Evolutionary conservation across 2,888 invertebrate genomes (phyloP).

Genomic region (Sialis fuliginosa): DNA sequence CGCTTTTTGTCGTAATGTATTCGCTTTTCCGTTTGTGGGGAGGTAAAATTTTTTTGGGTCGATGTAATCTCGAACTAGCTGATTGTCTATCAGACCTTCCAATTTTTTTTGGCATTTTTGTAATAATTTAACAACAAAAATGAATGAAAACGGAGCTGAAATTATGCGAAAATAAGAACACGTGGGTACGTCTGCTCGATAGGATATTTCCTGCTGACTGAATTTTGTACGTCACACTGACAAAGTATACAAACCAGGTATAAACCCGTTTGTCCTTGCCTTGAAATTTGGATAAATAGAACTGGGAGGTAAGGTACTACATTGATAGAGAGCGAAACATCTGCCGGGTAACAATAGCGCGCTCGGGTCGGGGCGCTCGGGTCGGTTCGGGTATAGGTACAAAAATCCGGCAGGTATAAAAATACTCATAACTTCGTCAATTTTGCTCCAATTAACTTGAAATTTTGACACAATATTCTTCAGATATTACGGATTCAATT

Average conservation of each 20-base stretch:
- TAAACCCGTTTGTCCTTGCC: background rate
- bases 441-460: too few species aligned
- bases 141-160: slow-evolving; percentile 10
- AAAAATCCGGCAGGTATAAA: too few species aligned
- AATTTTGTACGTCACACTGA: slow-evolving; percentile 8
- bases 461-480: too few species aligned
- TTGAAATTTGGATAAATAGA: too few species aligned
- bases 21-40: slow-evolving; percentile 9
- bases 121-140: slow-evolving; percentile 11
- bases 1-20: slow-evolving; percentile 9
- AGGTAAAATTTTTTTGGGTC: slow-evolving; percentile 10
- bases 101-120: slow-evolving; percentile 12
- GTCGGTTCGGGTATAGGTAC: too few species aligned
- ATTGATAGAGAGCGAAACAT: too few species aligned
- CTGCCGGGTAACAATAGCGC: too few species aligned
- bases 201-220: slow-evolving; percentile 10
- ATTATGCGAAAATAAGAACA: slow-evolving; percentile 10
- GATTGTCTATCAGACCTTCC: slow-evolving; percentile 10
- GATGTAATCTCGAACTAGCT: slow-evolving; percentile 11
- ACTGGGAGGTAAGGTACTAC: too few species aligned
- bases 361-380: too few species aligned
- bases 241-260: background rate
- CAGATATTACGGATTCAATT: too few species aligned
- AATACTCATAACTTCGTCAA: too few species aligned
- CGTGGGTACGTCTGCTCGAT: slow-evolving; percentile 10